Percentiles rank a stretch among this genome's conserved stretches.
Evolutionary conservation across 1,140 invertebrate genomes (phyloP).

Genomic region (Uloborus diversus): DNA sequence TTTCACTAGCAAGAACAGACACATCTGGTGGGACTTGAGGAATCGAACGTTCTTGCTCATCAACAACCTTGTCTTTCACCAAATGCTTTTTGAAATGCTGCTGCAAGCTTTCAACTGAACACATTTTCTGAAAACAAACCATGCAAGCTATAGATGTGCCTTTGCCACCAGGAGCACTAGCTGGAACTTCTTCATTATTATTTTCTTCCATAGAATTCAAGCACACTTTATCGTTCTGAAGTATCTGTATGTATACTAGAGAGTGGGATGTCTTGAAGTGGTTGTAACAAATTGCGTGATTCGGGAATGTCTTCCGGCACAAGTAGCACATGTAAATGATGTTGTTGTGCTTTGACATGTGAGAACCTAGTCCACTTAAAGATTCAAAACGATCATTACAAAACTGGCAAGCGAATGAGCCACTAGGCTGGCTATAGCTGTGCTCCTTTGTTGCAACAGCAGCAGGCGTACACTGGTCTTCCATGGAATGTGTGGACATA

Average conservation of each 20-base stretch:
- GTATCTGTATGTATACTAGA: conserved; percentile 60
- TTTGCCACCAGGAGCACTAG: not conserved
- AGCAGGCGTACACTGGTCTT: not conserved
- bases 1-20: not conserved
- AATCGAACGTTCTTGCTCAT: not conserved
- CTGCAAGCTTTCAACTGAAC: conserved; percentile 31
- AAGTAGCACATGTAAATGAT: conserved; percentile 92
- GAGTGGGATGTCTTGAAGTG: conserved; percentile 80
- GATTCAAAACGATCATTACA: conserved; percentile 33
- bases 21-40: not conserved
- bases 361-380: conserved; percentile 40
- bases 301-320: conserved; percentile 85
- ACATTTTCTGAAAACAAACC: conserved; percentile 45
- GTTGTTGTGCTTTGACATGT: conserved; percentile 66
- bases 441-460: conserved; percentile 34
- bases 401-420: conserved; percentile 21
- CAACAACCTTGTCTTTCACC: conserved; percentile 2
- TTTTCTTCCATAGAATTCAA: not conserved
- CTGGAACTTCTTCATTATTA: not conserved
- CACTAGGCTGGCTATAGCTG: conserved; percentile 36
- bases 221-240: not conserved
- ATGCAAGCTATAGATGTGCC: conserved; percentile 36
- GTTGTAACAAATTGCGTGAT: conserved; percentile 79
- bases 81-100: conserved; percentile 44
- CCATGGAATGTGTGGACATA: not conserved